phyloP scores from a whole-genome alignment of 2,888 invertebrate genomes.

The Polyploca ridens region DNA sequence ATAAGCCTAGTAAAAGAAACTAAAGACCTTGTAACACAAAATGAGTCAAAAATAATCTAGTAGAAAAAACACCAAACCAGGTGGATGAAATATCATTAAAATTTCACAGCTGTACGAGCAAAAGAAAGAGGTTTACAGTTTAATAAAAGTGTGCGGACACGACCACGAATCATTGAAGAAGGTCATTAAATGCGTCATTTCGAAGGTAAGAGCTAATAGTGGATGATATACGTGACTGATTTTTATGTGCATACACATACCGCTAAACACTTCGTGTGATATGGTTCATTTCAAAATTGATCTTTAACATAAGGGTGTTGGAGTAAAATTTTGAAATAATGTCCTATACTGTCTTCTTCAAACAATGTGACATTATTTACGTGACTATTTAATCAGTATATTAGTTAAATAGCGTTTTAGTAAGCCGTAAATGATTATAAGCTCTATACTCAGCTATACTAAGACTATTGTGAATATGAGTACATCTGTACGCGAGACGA shows the following conservation, averaged over 20 bases:
- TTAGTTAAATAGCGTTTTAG: too few relatives aligned
- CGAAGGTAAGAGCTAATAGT: slow-evolving; percentile 59
- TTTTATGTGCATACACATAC: neutral
- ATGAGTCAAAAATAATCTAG: slow-evolving; percentile 24
- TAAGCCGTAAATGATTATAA: too few relatives aligned
- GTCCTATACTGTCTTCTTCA: too few relatives aligned
- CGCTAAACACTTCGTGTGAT: neutral
- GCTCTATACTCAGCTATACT: too few relatives aligned
- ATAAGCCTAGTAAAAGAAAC: too few relatives aligned
- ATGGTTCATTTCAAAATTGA: too few relatives aligned
- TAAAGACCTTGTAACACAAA: slow-evolving; percentile 16
- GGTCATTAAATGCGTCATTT: slow-evolving; percentile 80
- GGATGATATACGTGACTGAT: neutral
- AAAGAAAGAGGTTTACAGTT: slow-evolving; percentile 63
- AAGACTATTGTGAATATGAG: too few relatives aligned
- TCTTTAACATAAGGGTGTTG: too few relatives aligned
- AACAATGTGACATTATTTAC: too few relatives aligned
- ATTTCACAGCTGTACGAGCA: slow-evolving; percentile 66
- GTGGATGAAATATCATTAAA: slow-evolving; percentile 19
- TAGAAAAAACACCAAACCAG: slow-evolving; percentile 18
- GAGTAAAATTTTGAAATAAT: too few relatives aligned
- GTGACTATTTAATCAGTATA: too few relatives aligned
- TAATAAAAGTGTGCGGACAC: slow-evolving; percentile 75
- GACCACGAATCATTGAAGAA: slow-evolving; percentile 76
- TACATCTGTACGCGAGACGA: neutral